Percentiles rank a stretch among this genome's conserved stretches.
These are phyloP conservation scores for Aix galericulata DNA, from an alignment of 2,113 vertebrate species.

Conservation along the genomic window DNA sequence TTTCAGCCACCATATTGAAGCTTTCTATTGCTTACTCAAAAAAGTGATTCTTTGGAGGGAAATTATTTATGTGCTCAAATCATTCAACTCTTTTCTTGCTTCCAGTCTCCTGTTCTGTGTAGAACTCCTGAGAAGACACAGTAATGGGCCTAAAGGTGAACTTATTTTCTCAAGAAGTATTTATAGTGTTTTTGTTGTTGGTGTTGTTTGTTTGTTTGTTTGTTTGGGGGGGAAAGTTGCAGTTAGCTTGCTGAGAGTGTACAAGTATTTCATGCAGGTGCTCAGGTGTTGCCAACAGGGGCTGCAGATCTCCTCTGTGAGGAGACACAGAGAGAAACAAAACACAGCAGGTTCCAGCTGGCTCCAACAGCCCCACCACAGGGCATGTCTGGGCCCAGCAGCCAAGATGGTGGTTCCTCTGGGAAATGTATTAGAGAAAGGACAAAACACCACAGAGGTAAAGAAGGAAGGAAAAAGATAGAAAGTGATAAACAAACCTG, in stretches of 20 bases:
- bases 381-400: rapidly evolving
- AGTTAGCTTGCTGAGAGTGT: background rate
- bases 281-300: rapidly evolving
- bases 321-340: background rate
- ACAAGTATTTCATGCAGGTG: rapidly evolving
- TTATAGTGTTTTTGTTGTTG: too few relatives aligned
- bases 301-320: rapidly evolving
- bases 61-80: background rate
- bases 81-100: background rate
- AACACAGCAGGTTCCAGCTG: background rate
- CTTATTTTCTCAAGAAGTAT: background rate
- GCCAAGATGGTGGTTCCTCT: rapidly evolving
- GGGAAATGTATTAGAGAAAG: background rate
- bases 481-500: background rate
- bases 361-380: rapidly evolving
- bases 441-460: background rate
- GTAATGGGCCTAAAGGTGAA: background rate
- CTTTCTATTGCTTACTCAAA: background rate
- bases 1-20: background rate
- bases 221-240: background rate
- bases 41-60: background rate
- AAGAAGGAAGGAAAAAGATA: background rate
- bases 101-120: background rate
- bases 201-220: too few relatives aligned
- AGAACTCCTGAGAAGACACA: background rate